Conservation (phyloP, 2,113 vertebrate genomes). For the Neoarius graeffei region DNA sequence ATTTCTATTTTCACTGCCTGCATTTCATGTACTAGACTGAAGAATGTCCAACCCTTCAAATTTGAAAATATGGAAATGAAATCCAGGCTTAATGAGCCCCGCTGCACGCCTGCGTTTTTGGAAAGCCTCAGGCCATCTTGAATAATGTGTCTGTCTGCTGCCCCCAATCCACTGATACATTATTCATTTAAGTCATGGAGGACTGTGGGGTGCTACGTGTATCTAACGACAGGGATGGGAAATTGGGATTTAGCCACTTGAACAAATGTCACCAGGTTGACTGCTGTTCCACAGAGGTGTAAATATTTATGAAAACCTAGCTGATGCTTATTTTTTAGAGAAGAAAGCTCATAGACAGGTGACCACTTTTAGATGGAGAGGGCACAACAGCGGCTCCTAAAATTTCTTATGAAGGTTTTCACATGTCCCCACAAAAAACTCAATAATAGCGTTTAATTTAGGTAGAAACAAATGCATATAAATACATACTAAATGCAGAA, state of each 20-base stretch:
- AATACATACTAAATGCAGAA: neutral
- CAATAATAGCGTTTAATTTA: neutral
- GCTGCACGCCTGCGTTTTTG: slow-evolving; percentile 11
- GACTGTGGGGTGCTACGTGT: slow-evolving; percentile 10
- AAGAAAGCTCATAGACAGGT: neutral
- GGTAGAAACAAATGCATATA: neutral
- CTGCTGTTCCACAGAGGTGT: slow-evolving; percentile 23
- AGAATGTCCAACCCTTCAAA: slow-evolving; percentile 1
- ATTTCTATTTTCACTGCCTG: neutral
- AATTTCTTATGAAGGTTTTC: neutral
- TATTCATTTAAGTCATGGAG: slow-evolving; percentile 57
- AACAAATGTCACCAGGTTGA: slow-evolving; percentile 27
- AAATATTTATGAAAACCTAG: slow-evolving; percentile 32
- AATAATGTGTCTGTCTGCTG: slow-evolving; percentile 29
- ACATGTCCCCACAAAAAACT: neutral
- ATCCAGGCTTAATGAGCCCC: slow-evolving; percentile 46
- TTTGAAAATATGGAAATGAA: slow-evolving; percentile 48
- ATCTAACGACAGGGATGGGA: slow-evolving; percentile 22
- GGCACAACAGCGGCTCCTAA: neutral
- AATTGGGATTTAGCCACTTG: slow-evolving; percentile 18
- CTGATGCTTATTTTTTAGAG: slow-evolving; percentile 10
- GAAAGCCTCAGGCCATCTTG: slow-evolving; percentile 25
- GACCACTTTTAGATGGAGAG: neutral
- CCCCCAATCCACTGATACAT: slow-evolving; percentile 58
- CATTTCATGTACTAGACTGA: neutral